These are phyloP conservation scores for Agonopterix alstromeriana DNA, from an alignment of 2,888 invertebrate genomes.

Conservation along the genomic window DNA sequence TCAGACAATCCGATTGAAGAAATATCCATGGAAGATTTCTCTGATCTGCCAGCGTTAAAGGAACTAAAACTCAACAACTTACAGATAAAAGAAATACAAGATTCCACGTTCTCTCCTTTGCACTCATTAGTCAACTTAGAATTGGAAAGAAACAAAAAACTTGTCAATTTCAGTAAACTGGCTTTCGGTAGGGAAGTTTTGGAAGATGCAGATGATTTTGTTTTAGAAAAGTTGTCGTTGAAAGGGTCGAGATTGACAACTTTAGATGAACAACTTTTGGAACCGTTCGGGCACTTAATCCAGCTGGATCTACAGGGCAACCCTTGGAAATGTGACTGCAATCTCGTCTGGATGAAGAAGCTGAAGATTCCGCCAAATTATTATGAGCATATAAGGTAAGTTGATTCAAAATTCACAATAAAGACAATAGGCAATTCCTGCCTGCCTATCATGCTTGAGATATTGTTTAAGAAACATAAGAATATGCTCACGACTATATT, in stretches of 20 bases:
- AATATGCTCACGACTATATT: too few relatives aligned
- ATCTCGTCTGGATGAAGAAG: constrained; percentile 67
- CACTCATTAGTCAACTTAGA: constrained; percentile 67
- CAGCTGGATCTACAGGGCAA: constrained; percentile 77
- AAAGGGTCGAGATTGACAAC: constrained; percentile 58
- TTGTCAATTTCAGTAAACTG: constrained; percentile 63
- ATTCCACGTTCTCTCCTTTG: constrained; percentile 75
- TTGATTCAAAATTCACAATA: neutral
- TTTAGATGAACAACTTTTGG: constrained; percentile 46
- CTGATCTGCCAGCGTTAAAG: constrained; percentile 67
- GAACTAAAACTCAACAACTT: constrained; percentile 76
- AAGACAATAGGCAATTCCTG: neutral
- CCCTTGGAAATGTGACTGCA: constrained; percentile 81
- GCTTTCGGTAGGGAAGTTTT: constrained; percentile 56
- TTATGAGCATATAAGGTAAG: constrained; percentile 65
- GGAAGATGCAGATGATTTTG: constrained; percentile 56
- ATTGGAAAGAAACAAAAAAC: constrained; percentile 71
- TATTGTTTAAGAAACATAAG: too few relatives aligned
- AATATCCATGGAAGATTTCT: constrained; percentile 65
- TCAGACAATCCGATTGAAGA: constrained; percentile 76
- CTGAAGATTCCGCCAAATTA: constrained; percentile 54
- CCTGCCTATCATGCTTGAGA: neutral
- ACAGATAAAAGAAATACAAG: constrained; percentile 64
- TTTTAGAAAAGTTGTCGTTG: constrained; percentile 58
- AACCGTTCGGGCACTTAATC: constrained; percentile 61